Base-by-base conservation (phyloP, 2,888 invertebrate species). In the Phalera bucephala region DNA sequence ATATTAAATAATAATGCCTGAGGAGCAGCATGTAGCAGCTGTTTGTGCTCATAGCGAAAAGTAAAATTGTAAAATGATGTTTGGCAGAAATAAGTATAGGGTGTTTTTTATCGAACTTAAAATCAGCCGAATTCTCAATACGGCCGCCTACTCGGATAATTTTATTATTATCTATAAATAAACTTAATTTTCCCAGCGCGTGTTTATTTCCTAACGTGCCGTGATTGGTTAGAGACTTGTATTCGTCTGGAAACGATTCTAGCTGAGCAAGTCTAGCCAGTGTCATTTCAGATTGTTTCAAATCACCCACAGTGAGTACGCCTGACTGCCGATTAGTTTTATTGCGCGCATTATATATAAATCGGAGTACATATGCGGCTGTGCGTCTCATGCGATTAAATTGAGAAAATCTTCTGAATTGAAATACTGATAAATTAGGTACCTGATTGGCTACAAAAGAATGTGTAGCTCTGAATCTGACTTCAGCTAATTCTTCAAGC, bases 81-180 rank as follows among this genome's bases (percentile, higher is more conserved):
- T 48, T 52, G 2, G 20, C 14, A 12, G 27, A 38, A n/a, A 57
- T 10, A 25, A 56, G 27, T n/a, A 52, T 33, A 3, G 52, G 61
- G 33, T 61, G 54, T 23, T 43, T 51, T 26, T 51, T 49, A 29
- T 47, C 17, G 14, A 12, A 47, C 40, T 17, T 10, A 26, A 42
- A 33, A 9, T 29, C 19, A 5, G 14, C 21, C 5, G 28, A 36
- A 22, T 38, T 30, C 9, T 10, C 1, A 1, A 43, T n/a, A 4
- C 38, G 12, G 7, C 36, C 39, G 6, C 38, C 33, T 6, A 33
- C 44, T 23, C 41, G 28, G 11, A 35, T 35, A 20, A 45, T 36
- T 14, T 21, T 31, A 27, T 11, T 21, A 26, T 14, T 9, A 3
- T 14, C 34, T 4, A 34, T 8, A 22, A 37, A 37, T 10, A 37